phyloP scores from a whole-genome alignment of 2,797 vertebrate species.

The Avahi laniger region DNA sequence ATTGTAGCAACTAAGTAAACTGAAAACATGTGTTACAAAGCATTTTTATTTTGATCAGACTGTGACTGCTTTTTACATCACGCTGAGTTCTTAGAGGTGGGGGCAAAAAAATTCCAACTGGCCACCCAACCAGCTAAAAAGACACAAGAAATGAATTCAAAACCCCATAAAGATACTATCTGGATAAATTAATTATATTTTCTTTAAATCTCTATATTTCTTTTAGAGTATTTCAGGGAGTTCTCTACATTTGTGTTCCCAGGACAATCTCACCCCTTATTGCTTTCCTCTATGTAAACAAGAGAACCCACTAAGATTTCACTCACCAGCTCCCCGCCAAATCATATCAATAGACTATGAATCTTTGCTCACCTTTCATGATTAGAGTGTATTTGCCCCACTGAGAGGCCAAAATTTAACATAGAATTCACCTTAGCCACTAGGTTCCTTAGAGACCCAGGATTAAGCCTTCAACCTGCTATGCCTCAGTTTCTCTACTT shows the following conservation, averaged over 20 bases:
- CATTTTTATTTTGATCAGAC: background rate
- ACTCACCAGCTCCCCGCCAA: background rate
- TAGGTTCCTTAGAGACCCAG: background rate
- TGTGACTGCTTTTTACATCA: background rate
- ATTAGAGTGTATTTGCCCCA: background rate
- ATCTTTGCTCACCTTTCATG: background rate
- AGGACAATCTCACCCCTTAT: background rate
- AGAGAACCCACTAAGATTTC: background rate
- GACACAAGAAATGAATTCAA: background rate
- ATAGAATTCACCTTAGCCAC: background rate
- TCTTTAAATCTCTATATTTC: background rate
- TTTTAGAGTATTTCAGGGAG: background rate
- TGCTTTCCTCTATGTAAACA: background rate
- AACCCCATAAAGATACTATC: background rate
- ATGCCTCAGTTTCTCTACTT: background rate
- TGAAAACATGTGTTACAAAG: background rate
- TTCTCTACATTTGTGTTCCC: background rate
- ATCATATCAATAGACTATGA: background rate
- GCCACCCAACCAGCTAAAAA: background rate
- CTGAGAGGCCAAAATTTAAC: background rate
- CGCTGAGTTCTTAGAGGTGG: background rate
- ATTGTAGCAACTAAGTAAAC: background rate
- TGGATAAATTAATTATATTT: background rate
- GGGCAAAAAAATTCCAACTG: background rate
- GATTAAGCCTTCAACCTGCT: background rate